Percentiles rank a stretch among this genome's conserved stretches.
phyloP scores from a whole-genome alignment of 2,888 invertebrate genomes.

The Ceramica pisi region DNA sequence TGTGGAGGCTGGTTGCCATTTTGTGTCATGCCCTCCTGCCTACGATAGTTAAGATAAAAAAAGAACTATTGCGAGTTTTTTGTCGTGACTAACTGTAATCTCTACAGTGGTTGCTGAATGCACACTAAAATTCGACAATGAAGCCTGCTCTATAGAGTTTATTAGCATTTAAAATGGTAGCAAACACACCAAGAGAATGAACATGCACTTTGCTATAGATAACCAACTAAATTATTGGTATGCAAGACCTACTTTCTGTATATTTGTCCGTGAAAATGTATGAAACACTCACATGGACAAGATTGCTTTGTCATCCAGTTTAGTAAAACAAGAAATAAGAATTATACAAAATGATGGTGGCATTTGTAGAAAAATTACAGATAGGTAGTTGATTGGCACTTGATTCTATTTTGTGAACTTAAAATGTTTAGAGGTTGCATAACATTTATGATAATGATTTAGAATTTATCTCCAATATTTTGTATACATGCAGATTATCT shows the following conservation, averaged over 20 bases:
- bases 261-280: slow-evolving; percentile 50
- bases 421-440: slow-evolving; percentile 52
- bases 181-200: slow-evolving; percentile 40
- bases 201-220: slow-evolving; percentile 49
- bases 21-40: slow-evolving; percentile 88
- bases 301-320: slow-evolving; percentile 60
- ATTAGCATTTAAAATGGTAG: slow-evolving; percentile 39
- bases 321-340: slow-evolving; percentile 28
- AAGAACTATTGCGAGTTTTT: slow-evolving; percentile 83
- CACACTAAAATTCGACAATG: slow-evolving; percentile 49
- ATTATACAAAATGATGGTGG: slow-evolving; percentile 21
- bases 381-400: slow-evolving; percentile 18
- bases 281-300: slow-evolving; percentile 41
- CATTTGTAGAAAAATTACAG: slow-evolving; percentile 20
- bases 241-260: slow-evolving; percentile 69
- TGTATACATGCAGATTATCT: slow-evolving; percentile 23
- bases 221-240: slow-evolving; percentile 59
- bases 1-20: slow-evolving; percentile 87
- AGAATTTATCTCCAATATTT: slow-evolving; percentile 45
- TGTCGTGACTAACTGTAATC: slow-evolving; percentile 76
- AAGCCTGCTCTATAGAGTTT: slow-evolving; percentile 35
- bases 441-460: slow-evolving; percentile 44
- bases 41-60: slow-evolving; percentile 88
- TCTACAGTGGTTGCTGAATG: slow-evolving; percentile 64
- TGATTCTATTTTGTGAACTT: slow-evolving; percentile 15